Conservation (phyloP, 1,140 invertebrate species). For the Drosophila auraria region DNA sequence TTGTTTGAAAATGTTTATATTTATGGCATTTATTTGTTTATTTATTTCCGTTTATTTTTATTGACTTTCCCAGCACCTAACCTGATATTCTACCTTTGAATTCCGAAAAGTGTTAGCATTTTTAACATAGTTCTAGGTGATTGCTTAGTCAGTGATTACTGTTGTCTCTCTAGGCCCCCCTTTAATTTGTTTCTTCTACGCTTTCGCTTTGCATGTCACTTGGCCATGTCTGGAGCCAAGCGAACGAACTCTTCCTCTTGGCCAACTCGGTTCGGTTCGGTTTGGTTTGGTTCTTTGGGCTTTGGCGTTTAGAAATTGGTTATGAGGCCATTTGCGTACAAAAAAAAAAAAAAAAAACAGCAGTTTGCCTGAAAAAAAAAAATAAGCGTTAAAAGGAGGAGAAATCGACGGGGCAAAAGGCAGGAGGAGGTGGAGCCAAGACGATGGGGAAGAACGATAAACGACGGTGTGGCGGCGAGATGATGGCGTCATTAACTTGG, state of each 20-base stretch:
- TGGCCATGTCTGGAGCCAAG: constrained; percentile 60
- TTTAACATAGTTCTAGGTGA: too few relatives aligned
- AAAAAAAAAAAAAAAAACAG: constrained; percentile 15
- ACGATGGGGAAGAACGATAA: constrained; percentile 42
- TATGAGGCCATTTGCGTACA: constrained; percentile 51
- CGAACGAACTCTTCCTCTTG: constrained; percentile 52
- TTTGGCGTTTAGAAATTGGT: constrained; percentile 59
- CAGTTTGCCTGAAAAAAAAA: constrained; percentile 60
- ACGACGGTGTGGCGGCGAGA: constrained; percentile 13
- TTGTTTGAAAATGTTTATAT: too few relatives aligned
- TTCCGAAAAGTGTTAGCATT: too few relatives aligned
- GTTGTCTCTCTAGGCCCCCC: constrained; percentile 4
- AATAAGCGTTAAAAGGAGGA: constrained; percentile 30
- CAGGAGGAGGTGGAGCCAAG: constrained; percentile 17
- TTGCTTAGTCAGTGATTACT: not conserved
- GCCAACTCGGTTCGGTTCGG: constrained; percentile 22
- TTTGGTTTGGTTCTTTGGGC: constrained; percentile 50
- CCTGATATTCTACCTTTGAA: not conserved
- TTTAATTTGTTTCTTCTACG: constrained; percentile 17
- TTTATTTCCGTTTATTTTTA: not conserved
- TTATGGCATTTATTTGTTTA: not conserved
- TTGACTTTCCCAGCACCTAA: too few relatives aligned
- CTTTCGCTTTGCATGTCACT: constrained; percentile 68
- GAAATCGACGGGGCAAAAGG: constrained; percentile 38
- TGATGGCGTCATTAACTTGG: constrained; percentile 57